Evolutionary conservation across 2,113 vertebrate genomes (phyloP).

Genomic region (Hemicordylus capensis): DNA sequence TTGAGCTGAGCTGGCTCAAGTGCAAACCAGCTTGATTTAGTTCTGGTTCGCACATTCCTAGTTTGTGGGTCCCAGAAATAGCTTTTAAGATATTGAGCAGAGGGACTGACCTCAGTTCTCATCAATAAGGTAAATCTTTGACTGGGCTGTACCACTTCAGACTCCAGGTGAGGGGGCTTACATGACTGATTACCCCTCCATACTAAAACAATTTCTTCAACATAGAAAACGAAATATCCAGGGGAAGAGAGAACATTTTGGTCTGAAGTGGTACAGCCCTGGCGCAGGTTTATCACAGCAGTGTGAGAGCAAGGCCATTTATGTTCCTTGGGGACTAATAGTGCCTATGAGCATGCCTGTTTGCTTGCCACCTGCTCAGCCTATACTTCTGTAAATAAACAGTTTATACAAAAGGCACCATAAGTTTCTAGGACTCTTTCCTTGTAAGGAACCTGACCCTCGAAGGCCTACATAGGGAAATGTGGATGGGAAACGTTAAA

Average conservation of each 20-base stretch:
- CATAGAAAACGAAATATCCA: neutral
- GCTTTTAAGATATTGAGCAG: no score
- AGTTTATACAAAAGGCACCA: neutral
- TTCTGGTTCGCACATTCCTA: no score
- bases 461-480: neutral
- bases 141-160: neutral
- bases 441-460: neutral
- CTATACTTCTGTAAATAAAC: neutral
- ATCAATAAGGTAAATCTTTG: neutral
- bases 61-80: no score
- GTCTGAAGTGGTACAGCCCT: neutral
- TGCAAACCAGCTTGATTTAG: no score
- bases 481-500: neutral
- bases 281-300: neutral
- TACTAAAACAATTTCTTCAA: neutral
- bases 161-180: neutral
- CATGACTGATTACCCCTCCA: neutral
- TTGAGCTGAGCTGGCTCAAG: no score
- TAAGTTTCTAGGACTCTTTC: neutral
- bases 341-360: neutral
- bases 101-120: neutral
- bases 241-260: no score
- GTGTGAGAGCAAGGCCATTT: neutral
- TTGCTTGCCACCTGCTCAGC: neutral
- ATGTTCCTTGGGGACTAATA: neutral